phyloP scores from a whole-genome alignment of 2,113 vertebrate species.

The Philantomba maxwellii region DNA sequence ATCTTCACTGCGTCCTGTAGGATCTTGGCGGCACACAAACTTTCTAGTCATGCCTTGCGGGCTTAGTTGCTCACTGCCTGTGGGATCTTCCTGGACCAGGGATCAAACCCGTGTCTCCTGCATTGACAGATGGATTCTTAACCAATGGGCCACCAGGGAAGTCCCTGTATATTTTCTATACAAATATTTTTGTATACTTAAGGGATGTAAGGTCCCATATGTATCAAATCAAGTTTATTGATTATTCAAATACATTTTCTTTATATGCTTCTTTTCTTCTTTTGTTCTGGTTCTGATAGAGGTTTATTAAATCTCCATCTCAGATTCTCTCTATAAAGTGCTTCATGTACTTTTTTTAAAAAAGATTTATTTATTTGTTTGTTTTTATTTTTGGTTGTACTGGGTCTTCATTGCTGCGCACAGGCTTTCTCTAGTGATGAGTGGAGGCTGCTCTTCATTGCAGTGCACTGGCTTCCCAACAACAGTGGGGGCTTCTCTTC shows the following conservation, averaged over 20 bases:
- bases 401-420: not conserved
- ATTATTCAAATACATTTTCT: not conserved
- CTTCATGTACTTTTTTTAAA: not conserved
- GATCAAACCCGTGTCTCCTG: not conserved
- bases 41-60: not conserved
- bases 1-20: not conserved
- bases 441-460: not conserved
- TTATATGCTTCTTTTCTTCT: not conserved
- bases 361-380: not conserved
- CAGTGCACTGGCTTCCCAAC: not conserved
- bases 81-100: not conserved
- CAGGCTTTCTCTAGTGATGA: not conserved
- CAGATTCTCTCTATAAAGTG: not conserved
- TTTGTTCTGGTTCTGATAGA: not conserved
- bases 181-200: not conserved
- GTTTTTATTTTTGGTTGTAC: not conserved
- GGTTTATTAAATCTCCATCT: not conserved
- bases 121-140: not conserved
- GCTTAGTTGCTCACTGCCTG: not conserved
- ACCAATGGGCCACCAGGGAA: not conserved
- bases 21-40: not conserved
- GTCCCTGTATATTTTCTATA: not conserved
- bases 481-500: not conserved
- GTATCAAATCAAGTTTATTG: not conserved
- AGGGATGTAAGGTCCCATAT: not conserved